These are phyloP conservation scores for Drosophila acutilabella DNA, from an alignment of 2,888 invertebrate species.

Conservation along the genomic window DNA sequence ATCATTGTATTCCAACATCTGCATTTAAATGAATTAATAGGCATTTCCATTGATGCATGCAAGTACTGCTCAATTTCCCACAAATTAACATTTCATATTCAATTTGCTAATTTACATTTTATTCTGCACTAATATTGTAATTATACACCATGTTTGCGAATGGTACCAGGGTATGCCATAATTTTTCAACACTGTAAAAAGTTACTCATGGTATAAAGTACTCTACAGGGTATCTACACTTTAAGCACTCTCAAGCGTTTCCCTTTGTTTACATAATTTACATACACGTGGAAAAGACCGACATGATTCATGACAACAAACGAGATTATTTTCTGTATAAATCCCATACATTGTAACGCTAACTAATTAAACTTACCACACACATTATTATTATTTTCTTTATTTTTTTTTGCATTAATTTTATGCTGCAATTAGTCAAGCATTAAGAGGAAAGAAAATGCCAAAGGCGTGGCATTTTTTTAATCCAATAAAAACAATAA, in stretches of 20 bases:
- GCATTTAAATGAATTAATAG: not conserved
- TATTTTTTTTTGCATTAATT: slow-evolving; percentile 8
- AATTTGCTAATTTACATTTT: slow-evolving; percentile 51
- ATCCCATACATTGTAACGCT: slow-evolving; percentile 18
- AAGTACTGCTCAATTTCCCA: slow-evolving; percentile 40
- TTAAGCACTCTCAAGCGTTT: not conserved
- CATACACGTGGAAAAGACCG: slow-evolving; percentile 26
- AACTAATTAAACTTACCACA: slow-evolving; percentile 26
- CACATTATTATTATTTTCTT: slow-evolving; percentile 21
- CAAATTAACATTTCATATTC: slow-evolving; percentile 23
- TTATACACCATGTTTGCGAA: not conserved
- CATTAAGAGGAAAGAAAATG: slow-evolving; percentile 31
- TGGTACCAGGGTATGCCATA: not conserved
- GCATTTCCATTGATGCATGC: slow-evolving; percentile 9
- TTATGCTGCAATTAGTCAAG: slow-evolving; percentile 40
- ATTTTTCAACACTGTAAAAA: not conserved
- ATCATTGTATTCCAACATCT: slow-evolving; percentile 3
- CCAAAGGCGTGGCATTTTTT: slow-evolving; percentile 32
- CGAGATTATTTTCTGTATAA: slow-evolving; percentile 21
- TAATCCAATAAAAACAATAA: slow-evolving; percentile 11
- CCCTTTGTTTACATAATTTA: slow-evolving; percentile 33
- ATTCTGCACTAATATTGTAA: slow-evolving; percentile 27
- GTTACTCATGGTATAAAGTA: not conserved
- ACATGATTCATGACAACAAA: slow-evolving; percentile 8
- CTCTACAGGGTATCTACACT: not conserved